A percentile compares a stretch with the other conserved stretches of the same genome.
Evolutionary conservation across 2,888 invertebrate species (phyloP).

Genomic region (Itoplectis maculator): DNA sequence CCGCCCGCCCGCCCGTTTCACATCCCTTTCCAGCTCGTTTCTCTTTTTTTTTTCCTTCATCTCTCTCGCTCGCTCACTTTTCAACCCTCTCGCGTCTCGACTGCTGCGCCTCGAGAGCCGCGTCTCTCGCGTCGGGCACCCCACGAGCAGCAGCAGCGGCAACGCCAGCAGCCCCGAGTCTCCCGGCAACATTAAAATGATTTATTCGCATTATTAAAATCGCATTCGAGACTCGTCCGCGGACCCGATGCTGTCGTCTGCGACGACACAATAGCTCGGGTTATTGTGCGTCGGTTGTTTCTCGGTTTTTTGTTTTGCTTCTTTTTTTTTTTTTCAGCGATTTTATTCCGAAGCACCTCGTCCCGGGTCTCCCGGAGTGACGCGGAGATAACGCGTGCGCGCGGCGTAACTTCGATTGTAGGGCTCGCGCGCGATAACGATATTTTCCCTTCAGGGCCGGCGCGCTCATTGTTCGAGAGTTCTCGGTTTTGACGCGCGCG

Average conservation of each 20-base stretch:
- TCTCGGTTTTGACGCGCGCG: not conserved
- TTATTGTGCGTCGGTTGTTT: no score
- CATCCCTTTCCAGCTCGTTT: slow-evolving; percentile 49
- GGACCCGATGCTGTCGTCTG: slow-evolving; percentile 48
- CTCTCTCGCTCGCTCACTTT: slow-evolving; percentile 60
- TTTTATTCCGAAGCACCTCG: slow-evolving; percentile 27
- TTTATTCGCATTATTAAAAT: slow-evolving; percentile 82
- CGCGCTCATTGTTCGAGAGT: not conserved
- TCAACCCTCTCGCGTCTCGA: slow-evolving; percentile 70
- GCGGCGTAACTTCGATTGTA: slow-evolving; percentile 5
- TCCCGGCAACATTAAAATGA: slow-evolving; percentile 79
- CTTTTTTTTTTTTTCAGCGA: slow-evolving; percentile 31
- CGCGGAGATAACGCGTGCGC: slow-evolving; percentile 1
- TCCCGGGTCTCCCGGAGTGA: slow-evolving; percentile 36
- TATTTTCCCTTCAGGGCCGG: not conserved
- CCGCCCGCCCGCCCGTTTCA: slow-evolving; percentile 52
- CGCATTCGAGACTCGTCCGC: slow-evolving; percentile 75
- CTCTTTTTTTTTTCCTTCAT: slow-evolving; percentile 49
- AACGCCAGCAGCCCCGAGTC: no score
- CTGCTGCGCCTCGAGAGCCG: slow-evolving; percentile 32
- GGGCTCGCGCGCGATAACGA: slow-evolving; percentile 9
- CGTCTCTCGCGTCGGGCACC: slow-evolving; percentile 26
- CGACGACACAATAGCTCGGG: slow-evolving; percentile 31
- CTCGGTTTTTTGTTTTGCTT: slow-evolving; percentile 32
- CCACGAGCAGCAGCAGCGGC: slow-evolving; percentile 1